phyloP scores from a whole-genome alignment of 2,113 vertebrate species.

The Trogon surrucura region DNA sequence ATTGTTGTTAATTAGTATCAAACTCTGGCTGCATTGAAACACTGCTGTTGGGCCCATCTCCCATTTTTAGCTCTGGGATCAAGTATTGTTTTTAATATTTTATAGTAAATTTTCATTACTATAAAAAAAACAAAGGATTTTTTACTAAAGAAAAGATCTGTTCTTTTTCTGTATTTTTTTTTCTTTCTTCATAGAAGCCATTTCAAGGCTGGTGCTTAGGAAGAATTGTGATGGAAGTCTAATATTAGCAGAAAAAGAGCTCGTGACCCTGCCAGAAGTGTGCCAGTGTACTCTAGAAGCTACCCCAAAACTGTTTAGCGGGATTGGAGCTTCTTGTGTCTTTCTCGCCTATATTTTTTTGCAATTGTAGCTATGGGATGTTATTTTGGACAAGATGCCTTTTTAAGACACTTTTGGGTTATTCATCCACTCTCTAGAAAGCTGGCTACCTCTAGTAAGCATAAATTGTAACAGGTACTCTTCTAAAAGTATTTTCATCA shows the following conservation, averaged over 20 bases:
- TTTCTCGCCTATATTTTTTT: not conserved
- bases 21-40: not conserved
- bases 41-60: not conserved
- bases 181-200: not conserved
- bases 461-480: not conserved
- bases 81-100: not conserved
- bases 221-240: not conserved
- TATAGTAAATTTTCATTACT: not conserved
- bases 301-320: not conserved
- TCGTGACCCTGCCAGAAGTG: not conserved
- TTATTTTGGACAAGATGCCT: not conserved
- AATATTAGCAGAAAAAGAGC: not conserved
- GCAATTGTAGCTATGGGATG: accelerated
- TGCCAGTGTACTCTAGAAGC: not conserved
- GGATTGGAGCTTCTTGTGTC: not conserved
- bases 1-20: constrained; percentile 28
- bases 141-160: not conserved
- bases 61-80: not conserved
- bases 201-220: not conserved
- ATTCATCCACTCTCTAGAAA: not conserved
- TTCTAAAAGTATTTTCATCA: not conserved
- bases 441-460: not conserved
- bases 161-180: not conserved
- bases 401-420: not conserved
- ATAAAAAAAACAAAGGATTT: not conserved